Percentiles rank a stretch among this genome's conserved stretches.
phyloP scores from a whole-genome alignment of 2,113 vertebrate genomes.

The Scartelaos histophorus region DNA sequence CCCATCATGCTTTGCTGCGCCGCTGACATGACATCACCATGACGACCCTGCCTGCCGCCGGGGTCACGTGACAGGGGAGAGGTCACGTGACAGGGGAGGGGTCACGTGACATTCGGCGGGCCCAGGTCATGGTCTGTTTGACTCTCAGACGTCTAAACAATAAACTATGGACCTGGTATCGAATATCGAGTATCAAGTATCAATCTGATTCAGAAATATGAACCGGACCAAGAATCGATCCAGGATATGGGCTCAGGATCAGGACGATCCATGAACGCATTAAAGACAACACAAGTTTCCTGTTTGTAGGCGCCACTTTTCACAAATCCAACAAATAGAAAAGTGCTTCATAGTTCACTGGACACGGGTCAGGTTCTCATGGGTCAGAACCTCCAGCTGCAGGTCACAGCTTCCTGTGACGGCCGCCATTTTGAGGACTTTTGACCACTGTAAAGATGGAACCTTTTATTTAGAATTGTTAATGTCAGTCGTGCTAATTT shows the following conservation, averaged over 20 bases:
- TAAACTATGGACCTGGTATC: not conserved
- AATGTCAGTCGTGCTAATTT: too few relatives aligned
- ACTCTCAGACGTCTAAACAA: not conserved
- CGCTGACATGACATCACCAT: conserved; percentile 39
- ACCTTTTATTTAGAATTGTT: too few relatives aligned
- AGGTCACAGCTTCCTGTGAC: too few relatives aligned
- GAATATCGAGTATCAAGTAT: not conserved
- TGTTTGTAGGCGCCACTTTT: too few relatives aligned
- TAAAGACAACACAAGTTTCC: too few relatives aligned
- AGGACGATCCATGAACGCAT: too few relatives aligned
- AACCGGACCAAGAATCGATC: not conserved
- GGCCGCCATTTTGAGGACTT: too few relatives aligned
- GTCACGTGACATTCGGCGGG: not conserved
- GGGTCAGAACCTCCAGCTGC: too few relatives aligned
- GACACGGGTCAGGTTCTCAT: too few relatives aligned
- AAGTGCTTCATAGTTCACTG: too few relatives aligned
- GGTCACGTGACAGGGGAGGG: not conserved
- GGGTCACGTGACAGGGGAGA: not conserved
- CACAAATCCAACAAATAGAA: too few relatives aligned
- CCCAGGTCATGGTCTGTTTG: not conserved
- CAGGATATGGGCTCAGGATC: not conserved
- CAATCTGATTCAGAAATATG: not conserved
- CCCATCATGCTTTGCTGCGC: conserved; percentile 39
- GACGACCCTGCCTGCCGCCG: not conserved
- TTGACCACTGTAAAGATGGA: too few relatives aligned